Percentiles rank a stretch among this genome's conserved stretches.
phyloP scores from a whole-genome alignment of 2,113 vertebrate genomes.

The Pollachius pollachius region DNA sequence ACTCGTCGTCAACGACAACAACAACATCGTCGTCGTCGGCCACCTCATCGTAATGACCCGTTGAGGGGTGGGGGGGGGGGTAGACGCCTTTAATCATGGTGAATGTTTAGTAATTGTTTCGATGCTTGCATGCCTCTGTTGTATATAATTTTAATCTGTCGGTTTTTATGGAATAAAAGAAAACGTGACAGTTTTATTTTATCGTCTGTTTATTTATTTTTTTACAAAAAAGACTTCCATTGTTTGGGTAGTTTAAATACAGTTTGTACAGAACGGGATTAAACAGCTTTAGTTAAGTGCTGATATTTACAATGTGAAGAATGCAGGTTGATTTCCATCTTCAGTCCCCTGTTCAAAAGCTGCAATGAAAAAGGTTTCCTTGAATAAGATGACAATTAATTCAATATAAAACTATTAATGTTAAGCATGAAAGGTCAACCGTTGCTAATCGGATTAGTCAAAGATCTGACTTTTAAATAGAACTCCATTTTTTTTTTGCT shows the following conservation, averaged over 20 bases:
- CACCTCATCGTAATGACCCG: slow-evolving; percentile 39
- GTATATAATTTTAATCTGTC: slow-evolving; percentile 91
- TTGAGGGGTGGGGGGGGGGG: slow-evolving; percentile 44
- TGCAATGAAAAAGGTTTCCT: slow-evolving; percentile 33
- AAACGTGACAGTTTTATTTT: slow-evolving; percentile 74
- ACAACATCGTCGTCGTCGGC: slow-evolving; percentile 17
- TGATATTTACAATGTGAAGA: neutral
- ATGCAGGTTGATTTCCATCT: neutral
- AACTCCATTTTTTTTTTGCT: too few species aligned
- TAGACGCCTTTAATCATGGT: slow-evolving; percentile 58
- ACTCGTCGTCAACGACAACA: slow-evolving; percentile 6
- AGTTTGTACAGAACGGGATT: slow-evolving; percentile 28
- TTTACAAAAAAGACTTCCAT: slow-evolving; percentile 1
- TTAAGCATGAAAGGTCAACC: too few species aligned
- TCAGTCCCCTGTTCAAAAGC: slow-evolving; percentile 49
- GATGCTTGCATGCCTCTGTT: slow-evolving; percentile 81
- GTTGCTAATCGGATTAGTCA: too few species aligned
- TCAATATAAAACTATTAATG: too few species aligned
- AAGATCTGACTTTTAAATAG: too few species aligned
- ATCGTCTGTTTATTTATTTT: slow-evolving; percentile 12
- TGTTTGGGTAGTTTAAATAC: slow-evolving; percentile 41
- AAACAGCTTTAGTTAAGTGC: neutral
- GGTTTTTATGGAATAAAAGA: slow-evolving; percentile 93
- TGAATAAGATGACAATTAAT: too few species aligned
- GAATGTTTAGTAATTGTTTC: slow-evolving; percentile 74